phyloP scores from a whole-genome alignment of 1,140 invertebrate genomes.

The Hycleus phaleratus region DNA sequence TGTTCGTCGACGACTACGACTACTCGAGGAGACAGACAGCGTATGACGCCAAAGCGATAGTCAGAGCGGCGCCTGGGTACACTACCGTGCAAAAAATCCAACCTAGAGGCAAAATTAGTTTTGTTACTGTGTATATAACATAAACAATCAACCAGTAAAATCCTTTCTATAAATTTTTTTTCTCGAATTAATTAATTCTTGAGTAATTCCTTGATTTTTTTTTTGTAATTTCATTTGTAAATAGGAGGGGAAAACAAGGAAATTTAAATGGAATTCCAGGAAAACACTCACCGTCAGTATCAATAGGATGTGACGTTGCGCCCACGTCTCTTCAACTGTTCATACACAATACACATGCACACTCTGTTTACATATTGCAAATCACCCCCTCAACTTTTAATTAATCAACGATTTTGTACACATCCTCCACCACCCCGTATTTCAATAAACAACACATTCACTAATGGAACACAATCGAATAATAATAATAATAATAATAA shows the following conservation, averaged over 20 bases:
- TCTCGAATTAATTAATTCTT: background rate
- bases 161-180: slow-evolving; percentile 12
- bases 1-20: slow-evolving; percentile 19
- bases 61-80: slow-evolving; percentile 40
- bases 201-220: too few species aligned
- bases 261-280: background rate
- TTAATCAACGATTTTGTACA: too few species aligned
- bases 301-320: slow-evolving; percentile 2
- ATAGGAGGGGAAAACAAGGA: background rate
- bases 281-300: slow-evolving; percentile 5
- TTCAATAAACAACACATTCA: too few species aligned
- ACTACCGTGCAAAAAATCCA: slow-evolving; percentile 37
- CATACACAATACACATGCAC: background rate
- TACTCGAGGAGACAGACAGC: slow-evolving; percentile 34
- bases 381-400: too few species aligned
- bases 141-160: too few species aligned
- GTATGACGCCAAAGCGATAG: slow-evolving; percentile 42
- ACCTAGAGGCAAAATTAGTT: background rate
- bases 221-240: too few species aligned
- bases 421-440: too few species aligned
- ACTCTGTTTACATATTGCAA: background rate
- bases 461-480: too few species aligned
- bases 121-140: too few species aligned
- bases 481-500: too few species aligned
- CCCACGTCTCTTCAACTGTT: slow-evolving; percentile 10